phyloP scores from a whole-genome alignment of 2,888 invertebrate species.

The Apamea anceps region DNA sequence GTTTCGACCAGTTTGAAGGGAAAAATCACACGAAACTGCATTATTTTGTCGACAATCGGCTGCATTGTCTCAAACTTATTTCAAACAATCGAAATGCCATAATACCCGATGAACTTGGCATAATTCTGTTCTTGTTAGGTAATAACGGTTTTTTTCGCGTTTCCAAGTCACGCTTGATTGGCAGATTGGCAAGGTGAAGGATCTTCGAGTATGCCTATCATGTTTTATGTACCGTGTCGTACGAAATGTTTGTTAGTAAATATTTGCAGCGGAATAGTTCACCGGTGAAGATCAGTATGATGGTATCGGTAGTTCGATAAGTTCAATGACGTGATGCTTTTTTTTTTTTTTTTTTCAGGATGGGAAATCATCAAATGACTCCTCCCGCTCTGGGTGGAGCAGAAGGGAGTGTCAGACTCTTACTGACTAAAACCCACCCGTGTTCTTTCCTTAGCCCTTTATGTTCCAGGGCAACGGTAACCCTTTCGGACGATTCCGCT shows the following conservation, averaged over 20 bases:
- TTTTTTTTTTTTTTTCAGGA: no score
- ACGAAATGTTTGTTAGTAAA: slow-evolving; percentile 43
- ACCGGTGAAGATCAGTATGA: neutral
- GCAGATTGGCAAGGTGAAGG: slow-evolving; percentile 75
- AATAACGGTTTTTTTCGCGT: slow-evolving; percentile 69
- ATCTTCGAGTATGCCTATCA: slow-evolving; percentile 49
- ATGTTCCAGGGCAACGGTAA: no score
- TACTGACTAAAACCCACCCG: no score
- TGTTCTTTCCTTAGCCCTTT: no score
- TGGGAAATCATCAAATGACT: no score
- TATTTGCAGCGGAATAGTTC: slow-evolving; percentile 16
- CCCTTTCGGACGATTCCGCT: no score
- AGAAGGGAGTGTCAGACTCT: no score
- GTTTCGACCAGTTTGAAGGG: slow-evolving; percentile 45
- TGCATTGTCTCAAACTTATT: slow-evolving; percentile 57
- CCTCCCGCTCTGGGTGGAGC: no score
- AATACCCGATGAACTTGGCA: slow-evolving; percentile 75
- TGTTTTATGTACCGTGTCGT: slow-evolving; percentile 56
- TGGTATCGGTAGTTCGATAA: neutral
- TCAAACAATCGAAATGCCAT: slow-evolving; percentile 53
- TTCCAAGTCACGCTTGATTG: slow-evolving; percentile 70
- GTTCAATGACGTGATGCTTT: neutral
- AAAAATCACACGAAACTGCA: slow-evolving; percentile 61
- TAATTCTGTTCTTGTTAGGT: slow-evolving; percentile 71
- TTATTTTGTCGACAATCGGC: slow-evolving; percentile 57